phyloP scores from a whole-genome alignment of 2,113 vertebrate species.

The Dasyurus viverrinus region DNA sequence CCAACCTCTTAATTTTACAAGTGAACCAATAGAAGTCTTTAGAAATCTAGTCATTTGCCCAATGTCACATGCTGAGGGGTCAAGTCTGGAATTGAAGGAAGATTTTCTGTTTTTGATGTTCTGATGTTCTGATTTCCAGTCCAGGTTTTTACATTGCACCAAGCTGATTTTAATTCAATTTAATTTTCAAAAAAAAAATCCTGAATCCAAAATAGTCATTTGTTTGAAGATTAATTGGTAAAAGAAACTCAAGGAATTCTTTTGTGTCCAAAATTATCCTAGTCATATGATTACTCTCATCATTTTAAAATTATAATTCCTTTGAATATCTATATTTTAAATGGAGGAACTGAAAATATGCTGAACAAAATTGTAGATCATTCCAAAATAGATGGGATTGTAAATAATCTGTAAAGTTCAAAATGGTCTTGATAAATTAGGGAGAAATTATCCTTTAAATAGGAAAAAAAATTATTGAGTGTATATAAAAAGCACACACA shows the following conservation, averaged over 20 bases:
- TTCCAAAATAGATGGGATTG: not conserved
- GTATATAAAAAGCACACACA: not conserved
- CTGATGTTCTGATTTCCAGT: not conserved
- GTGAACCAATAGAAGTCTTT: not conserved
- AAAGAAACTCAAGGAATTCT: not conserved
- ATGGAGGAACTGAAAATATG: not conserved
- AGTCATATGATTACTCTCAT: not conserved
- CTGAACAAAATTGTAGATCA: not conserved
- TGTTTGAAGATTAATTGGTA: slow-evolving; percentile 1
- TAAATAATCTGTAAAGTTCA: slow-evolving; percentile 8
- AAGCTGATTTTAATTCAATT: not conserved
- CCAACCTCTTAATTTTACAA: not conserved
- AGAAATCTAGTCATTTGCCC: not conserved
- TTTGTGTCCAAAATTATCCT: not conserved
- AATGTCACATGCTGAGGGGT: not conserved
- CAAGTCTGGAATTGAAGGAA: not conserved
- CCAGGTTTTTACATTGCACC: not conserved
- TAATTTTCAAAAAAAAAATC: not conserved
- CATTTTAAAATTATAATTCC: not conserved
- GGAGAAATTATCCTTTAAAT: not conserved
- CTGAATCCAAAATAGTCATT: not conserved
- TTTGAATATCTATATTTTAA: not conserved
- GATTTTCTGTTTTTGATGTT: too few species aligned
- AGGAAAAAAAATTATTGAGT: not conserved
- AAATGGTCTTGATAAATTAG: slow-evolving; percentile 12